Evolutionary conservation across 2,797 vertebrate genomes (phyloP).

Genomic region (Limnodromus scolopaceus): DNA sequence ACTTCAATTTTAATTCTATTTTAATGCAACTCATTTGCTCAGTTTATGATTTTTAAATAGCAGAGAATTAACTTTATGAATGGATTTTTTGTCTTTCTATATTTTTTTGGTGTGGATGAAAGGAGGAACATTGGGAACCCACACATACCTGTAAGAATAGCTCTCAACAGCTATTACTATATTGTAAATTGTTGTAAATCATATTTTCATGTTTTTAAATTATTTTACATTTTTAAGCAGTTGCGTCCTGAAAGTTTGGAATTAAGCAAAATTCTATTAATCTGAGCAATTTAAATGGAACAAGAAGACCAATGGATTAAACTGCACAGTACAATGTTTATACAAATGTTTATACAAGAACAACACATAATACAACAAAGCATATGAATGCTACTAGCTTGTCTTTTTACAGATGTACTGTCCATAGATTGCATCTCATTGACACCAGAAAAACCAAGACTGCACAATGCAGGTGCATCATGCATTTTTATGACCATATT

Average conservation of each 20-base stretch:
- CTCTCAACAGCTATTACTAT: background rate
- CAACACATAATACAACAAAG: background rate
- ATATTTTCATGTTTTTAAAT: background rate
- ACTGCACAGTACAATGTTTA: background rate
- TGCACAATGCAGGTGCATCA: background rate
- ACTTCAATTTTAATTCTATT: background rate
- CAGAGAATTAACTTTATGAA: background rate
- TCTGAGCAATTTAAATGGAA: background rate
- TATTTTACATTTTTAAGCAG: background rate
- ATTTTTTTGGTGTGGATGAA: background rate
- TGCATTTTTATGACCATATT: background rate
- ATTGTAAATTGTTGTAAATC: fast-evolving
- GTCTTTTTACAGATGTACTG: background rate
- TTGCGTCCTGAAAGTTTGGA: background rate
- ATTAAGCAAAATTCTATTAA: background rate
- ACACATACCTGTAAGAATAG: background rate
- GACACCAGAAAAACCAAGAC: background rate
- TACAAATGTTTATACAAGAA: background rate
- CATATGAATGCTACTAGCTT: background rate
- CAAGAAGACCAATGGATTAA: background rate
- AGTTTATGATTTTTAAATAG: background rate
- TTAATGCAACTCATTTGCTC: background rate
- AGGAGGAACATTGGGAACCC: background rate
- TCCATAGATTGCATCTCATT: background rate
- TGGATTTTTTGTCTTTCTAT: background rate